Percentiles rank a stretch among this genome's conserved stretches.
These are phyloP conservation scores for Solen grandis DNA, from an alignment of 1,140 invertebrate species.

Conservation along the genomic window DNA sequence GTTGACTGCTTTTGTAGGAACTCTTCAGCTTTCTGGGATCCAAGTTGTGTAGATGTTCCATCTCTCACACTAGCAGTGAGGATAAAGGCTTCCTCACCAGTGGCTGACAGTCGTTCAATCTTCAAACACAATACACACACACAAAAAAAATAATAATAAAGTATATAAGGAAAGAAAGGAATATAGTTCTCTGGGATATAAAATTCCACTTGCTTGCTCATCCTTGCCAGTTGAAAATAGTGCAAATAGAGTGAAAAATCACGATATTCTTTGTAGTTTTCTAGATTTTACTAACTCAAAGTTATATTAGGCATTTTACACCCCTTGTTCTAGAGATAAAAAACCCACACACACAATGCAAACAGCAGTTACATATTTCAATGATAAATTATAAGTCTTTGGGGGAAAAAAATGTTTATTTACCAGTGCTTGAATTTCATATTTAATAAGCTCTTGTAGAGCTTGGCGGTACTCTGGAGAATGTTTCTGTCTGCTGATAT, in stretches of 20 bases:
- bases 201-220: too few relatives aligned
- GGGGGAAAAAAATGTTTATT: background rate
- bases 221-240: too few relatives aligned
- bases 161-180: background rate
- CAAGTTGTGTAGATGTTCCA: slow-evolving; percentile 48
- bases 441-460: slow-evolving; percentile 54
- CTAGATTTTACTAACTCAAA: too few relatives aligned
- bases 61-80: slow-evolving; percentile 53
- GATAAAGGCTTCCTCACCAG: slow-evolving; percentile 47
- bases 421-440: slow-evolving; percentile 53
- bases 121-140: too few relatives aligned
- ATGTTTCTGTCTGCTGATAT: slow-evolving; percentile 31
- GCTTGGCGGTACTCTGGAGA: slow-evolving; percentile 53
- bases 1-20: slow-evolving; percentile 33
- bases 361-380: background rate
- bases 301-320: too few relatives aligned
- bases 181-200: too few relatives aligned
- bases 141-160: too few relatives aligned
- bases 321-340: too few relatives aligned
- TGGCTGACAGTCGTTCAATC: slow-evolving; percentile 45
- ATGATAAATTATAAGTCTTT: background rate
- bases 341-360: background rate
- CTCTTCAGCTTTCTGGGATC: slow-evolving; percentile 43
- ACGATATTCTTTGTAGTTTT: too few relatives aligned
- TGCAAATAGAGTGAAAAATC: too few relatives aligned